Base-by-base conservation (phyloP, 2,888 invertebrate genomes). In the Frankliniella fusca region DNA sequence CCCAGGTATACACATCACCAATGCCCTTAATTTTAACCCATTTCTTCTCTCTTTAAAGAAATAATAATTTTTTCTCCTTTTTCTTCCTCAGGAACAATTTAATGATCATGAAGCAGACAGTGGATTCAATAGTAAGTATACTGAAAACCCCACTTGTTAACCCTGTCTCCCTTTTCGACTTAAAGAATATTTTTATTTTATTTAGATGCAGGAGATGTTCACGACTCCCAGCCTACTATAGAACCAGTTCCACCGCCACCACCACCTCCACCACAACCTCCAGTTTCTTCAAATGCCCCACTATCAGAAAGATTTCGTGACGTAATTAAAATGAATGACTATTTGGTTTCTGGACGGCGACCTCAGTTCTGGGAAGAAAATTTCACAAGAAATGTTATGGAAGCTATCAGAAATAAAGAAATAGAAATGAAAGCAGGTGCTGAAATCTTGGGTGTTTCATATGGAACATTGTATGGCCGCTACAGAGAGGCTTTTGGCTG, bases 311-410 rank as follows among this genome's bases (percentile, higher is more conserved):
- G 89, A 86, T 89, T 89, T 83, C 88, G 89, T 81, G 94, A 95
- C 88, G 95, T 96, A 76, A 92, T 96, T 83, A 95, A 95, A 88
- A 93, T 96, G 91, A 94, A 94, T 87, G 95, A 95, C 86, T 96
- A 96, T 87, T 88, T 96, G 84, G 93, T 94, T 86, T 85, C 94
- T 85, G 96, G 96, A 3, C 89, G 96, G 54, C 89, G 96, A 81
- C 96, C 96, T 83, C 96, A 96, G 89, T 97, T 96, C 89, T 97
- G 96, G 96, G 96, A 96, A 87, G 96, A 96, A 87, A 93, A 94
- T 80, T 96, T 95, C 86, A 96, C 96, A 50, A 94, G 94, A 88
- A 90, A 95, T 86, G 93, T 96, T 79, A 94, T 96, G 94, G 96
- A 96, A 87, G 94, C 95, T 27, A 96, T 96, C 49, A 93, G 96